phyloP scores from a whole-genome alignment of 2,113 vertebrate species.

The Misgurnus anguillicaudatus region DNA sequence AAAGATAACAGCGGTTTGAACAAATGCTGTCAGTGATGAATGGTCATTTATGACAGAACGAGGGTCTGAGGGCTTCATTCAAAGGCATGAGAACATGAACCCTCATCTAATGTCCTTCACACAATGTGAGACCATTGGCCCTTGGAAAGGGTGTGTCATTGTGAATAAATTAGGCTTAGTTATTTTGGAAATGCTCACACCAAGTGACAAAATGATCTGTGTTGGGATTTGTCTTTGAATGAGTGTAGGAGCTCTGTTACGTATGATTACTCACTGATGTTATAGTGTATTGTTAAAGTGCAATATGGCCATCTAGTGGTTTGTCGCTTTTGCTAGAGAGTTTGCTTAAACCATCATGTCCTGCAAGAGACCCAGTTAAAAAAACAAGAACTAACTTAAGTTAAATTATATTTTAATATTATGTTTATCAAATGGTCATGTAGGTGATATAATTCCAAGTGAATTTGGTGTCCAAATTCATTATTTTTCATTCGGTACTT shows the following conservation, averaged over 20 bases:
- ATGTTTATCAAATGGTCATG: too few species aligned
- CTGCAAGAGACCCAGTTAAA: too few species aligned
- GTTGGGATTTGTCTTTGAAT: neutral
- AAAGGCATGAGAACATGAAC: neutral
- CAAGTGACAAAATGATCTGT: neutral
- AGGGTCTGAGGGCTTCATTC: conserved; percentile 23
- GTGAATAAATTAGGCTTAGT: neutral
- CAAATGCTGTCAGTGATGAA: conserved; percentile 52
- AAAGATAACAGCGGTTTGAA: conserved; percentile 64
- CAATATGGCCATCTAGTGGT: conserved; percentile 73
- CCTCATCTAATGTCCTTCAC: neutral
- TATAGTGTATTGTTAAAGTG: conserved; percentile 29
- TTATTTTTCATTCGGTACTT: too few species aligned
- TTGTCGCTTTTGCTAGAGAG: neutral
- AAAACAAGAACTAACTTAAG: too few species aligned
- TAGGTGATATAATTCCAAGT: too few species aligned
- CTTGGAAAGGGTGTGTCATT: too few species aligned
- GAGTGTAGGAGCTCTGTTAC: neutral
- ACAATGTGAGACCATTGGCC: neutral
- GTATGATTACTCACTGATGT: neutral
- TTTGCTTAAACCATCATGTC: too few species aligned
- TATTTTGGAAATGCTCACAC: neutral
- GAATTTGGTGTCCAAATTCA: too few species aligned
- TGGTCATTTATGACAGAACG: conserved; percentile 60
- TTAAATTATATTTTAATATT: too few species aligned